Percentiles rank a stretch among this genome's conserved stretches.
Conservation (phyloP, 92 coral and sea anemone genomes). For the Heteractis magnifica region DNA sequence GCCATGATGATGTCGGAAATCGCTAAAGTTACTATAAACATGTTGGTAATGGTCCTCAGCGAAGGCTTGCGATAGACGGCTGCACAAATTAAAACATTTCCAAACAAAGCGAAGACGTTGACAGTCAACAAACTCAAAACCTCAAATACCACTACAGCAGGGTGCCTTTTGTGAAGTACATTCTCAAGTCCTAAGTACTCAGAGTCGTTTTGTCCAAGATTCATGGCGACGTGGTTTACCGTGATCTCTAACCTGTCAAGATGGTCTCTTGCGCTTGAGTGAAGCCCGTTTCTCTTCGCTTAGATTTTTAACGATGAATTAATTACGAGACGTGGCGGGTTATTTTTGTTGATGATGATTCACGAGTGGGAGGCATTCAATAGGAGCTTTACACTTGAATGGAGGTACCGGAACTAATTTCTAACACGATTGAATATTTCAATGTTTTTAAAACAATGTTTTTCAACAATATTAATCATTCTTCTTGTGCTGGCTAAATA, state of each 20-base stretch:
- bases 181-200: slow-evolving; percentile 38
- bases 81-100: slow-evolving; percentile 62
- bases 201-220: slow-evolving; percentile 21
- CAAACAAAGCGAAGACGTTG: slow-evolving; percentile 55
- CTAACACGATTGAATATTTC: neutral
- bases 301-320: neutral
- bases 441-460: neutral
- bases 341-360: neutral
- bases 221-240: neutral
- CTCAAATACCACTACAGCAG: slow-evolving; percentile 47
- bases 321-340: slow-evolving; percentile 1
- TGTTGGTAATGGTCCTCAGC: slow-evolving; percentile 71
- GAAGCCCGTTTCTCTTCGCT: neutral
- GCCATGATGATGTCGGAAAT: slow-evolving; percentile 73
- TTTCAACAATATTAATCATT: neutral
- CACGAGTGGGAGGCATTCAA: neutral
- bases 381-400: neutral
- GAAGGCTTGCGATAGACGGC: slow-evolving; percentile 63
- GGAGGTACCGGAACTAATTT: neutral
- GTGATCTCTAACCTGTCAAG: neutral
- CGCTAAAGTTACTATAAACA: slow-evolving; percentile 71
- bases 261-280: neutral
- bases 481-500: neutral
- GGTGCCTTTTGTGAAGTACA: slow-evolving; percentile 42
- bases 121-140: slow-evolving; percentile 36